Evolutionary conservation across 2,888 invertebrate genomes (phyloP).

Genomic region (Eudemis profundana): DNA sequence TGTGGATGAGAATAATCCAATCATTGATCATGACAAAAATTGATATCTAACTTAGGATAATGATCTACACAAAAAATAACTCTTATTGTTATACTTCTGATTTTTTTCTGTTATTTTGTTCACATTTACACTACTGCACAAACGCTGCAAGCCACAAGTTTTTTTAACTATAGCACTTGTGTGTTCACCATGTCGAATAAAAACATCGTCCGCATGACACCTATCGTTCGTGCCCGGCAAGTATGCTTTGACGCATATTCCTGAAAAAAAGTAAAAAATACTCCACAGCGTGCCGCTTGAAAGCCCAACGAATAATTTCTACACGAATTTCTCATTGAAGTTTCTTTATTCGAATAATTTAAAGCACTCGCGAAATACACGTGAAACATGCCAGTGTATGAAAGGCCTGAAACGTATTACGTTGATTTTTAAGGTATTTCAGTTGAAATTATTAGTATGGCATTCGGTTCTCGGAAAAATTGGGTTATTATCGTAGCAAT

Average conservation of each 20-base stretch:
- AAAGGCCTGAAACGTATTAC: conserved; percentile 20
- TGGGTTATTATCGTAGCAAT: conserved; percentile 25
- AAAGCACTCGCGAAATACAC: conserved; percentile 23
- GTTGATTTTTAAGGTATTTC: conserved; percentile 27
- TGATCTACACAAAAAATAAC: too few species aligned
- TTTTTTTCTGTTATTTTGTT: too few species aligned
- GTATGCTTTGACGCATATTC: conserved; percentile 25
- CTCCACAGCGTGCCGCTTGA: not conserved
- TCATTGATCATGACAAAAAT: too few species aligned
- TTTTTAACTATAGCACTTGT: not conserved
- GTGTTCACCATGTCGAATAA: not conserved
- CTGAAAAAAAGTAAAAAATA: conserved; percentile 15
- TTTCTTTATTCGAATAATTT: conserved; percentile 30
- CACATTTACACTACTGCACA: too few species aligned
- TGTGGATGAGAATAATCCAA: too few species aligned
- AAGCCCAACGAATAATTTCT: conserved; percentile 5
- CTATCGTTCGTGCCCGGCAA: conserved; percentile 1
- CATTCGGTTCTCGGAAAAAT: conserved; percentile 19
- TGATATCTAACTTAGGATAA: too few species aligned
- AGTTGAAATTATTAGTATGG: conserved; percentile 22
- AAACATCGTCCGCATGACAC: conserved; percentile 19
- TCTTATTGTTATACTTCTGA: too few species aligned
- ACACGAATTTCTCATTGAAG: conserved; percentile 29
- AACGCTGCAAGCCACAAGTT: not conserved
- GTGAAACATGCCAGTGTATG: conserved; percentile 22